These are phyloP conservation scores for Coregonus clupeaformis DNA, from an alignment of 2,113 vertebrate species.

Conservation along the genomic window DNA sequence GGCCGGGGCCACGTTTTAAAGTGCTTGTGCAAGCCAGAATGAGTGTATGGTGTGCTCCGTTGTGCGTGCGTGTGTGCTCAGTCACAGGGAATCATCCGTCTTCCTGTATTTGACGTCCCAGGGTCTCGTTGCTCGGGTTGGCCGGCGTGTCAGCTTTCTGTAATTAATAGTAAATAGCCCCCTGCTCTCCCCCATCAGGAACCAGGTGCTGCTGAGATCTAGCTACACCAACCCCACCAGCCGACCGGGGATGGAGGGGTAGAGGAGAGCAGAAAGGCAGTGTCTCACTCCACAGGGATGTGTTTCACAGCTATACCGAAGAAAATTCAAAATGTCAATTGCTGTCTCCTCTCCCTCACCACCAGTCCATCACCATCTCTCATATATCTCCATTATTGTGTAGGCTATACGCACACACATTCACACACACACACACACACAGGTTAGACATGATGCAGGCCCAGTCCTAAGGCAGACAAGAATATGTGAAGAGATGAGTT, in stretches of 20 bases:
- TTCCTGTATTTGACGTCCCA: conserved; percentile 59
- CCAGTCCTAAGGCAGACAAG: too few relatives aligned
- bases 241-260: neutral
- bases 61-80: conserved; percentile 46
- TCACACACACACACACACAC: too few relatives aligned
- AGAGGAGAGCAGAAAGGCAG: neutral
- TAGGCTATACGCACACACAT: too few relatives aligned
- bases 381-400: too few relatives aligned
- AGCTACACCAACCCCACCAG: neutral
- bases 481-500: too few relatives aligned
- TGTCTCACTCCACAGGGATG: neutral
- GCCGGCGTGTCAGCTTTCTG: conserved; percentile 64
- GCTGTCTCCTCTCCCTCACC: neutral
- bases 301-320: neutral
- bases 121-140: conserved; percentile 58
- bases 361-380: neutral
- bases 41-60: too few relatives aligned
- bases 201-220: conserved; percentile 28
- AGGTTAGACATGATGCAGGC: too few relatives aligned
- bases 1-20: neutral
- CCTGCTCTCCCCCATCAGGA: conserved; percentile 43
- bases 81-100: conserved; percentile 63
- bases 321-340: neutral
- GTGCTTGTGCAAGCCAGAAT: conserved; percentile 36
- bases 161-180: conserved; percentile 73